Conservation (phyloP, 1,140 invertebrate genomes). For the Palaemon carinicauda region DNA sequence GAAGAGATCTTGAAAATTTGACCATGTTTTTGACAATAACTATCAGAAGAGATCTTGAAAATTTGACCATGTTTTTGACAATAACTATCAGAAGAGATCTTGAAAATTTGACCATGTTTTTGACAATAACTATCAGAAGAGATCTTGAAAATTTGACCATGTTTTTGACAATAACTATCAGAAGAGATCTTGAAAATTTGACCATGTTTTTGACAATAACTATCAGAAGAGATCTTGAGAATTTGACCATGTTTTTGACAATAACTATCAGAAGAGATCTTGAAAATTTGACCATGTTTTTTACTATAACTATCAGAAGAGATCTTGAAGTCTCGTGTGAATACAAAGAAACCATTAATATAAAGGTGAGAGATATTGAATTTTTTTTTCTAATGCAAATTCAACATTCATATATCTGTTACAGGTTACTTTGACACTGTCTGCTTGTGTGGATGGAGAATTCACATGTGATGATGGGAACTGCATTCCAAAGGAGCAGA, state of each 20-base stretch:
- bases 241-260: not conserved
- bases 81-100: not conserved
- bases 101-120: too few relatives aligned
- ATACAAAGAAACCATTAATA: too few relatives aligned
- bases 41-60: too few relatives aligned
- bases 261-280: not conserved
- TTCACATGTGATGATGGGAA: slow-evolving; percentile 68
- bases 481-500: slow-evolving; percentile 69
- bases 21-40: too few relatives aligned
- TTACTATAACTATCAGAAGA: not conserved
- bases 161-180: not conserved
- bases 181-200: not conserved
- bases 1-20: not conserved
- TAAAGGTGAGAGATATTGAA: not conserved
- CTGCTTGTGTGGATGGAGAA: slow-evolving; percentile 70
- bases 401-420: not conserved
- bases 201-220: too few relatives aligned
- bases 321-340: not conserved
- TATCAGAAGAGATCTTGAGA: too few relatives aligned
- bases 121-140: too few relatives aligned
- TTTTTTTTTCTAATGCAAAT: too few relatives aligned
- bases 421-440: slow-evolving; percentile 60
- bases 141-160: too few relatives aligned
- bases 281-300: not conserved
- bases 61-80: not conserved